Conservation (phyloP, 1,140 invertebrate genomes). For the Streblospio benedicti region DNA sequence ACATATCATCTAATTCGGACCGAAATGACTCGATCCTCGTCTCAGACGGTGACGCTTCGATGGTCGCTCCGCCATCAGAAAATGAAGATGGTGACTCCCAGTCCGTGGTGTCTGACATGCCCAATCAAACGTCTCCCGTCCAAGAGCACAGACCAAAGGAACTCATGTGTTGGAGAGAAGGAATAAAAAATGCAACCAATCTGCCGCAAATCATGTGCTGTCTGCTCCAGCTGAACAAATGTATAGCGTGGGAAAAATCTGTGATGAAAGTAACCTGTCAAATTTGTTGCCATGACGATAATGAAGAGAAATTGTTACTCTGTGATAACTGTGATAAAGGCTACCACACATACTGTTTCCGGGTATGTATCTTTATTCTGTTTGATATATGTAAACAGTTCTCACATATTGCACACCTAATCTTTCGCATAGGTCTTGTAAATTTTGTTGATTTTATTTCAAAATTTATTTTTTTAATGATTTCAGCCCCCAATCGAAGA, state of each 20-base stretch:
- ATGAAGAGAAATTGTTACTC: conserved; percentile 85
- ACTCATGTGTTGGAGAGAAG: conserved; percentile 80
- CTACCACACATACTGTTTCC: conserved; percentile 97
- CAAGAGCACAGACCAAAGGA: conserved; percentile 40
- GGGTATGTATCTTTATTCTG: conserved; percentile 41
- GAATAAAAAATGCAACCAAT: conserved; percentile 68
- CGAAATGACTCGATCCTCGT: too few species aligned
- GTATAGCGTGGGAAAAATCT: conserved; percentile 95
- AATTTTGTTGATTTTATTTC: background rate
- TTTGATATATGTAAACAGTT: background rate
- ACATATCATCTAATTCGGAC: too few species aligned
- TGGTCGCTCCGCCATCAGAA: too few species aligned
- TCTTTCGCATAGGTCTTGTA: background rate
- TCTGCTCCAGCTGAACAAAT: conserved; percentile 77
- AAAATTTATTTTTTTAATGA: background rate
- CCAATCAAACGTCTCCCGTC: too few species aligned
- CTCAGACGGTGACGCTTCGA: too few species aligned
- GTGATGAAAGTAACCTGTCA: conserved; percentile 99
- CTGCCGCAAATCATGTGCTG: conserved; percentile 84
- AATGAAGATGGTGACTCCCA: too few species aligned
- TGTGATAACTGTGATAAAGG: conserved; percentile 97
- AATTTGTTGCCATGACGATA: conserved; percentile 89
- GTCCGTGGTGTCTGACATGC: too few species aligned
- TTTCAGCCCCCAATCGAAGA: conserved; percentile 78
- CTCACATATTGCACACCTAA: background rate